Base-by-base conservation (phyloP, 2,113 vertebrate species). In the Chionis minor region DNA sequence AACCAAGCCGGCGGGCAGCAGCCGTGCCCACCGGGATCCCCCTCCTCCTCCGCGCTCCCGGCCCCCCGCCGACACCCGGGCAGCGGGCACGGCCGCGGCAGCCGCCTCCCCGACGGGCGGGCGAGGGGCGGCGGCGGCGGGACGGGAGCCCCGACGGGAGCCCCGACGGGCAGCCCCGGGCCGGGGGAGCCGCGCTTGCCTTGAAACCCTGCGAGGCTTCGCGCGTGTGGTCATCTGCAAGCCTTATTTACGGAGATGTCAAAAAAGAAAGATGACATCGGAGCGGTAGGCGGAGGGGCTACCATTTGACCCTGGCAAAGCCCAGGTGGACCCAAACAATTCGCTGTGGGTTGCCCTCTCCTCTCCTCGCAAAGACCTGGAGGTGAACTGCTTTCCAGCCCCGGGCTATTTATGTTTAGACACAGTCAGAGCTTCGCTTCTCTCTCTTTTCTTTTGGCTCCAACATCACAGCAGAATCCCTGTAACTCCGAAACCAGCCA, bases 311-410 rank as follows among this genome's bases (percentile, higher is more conserved):
- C 71, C 81, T 67, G 79, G 83, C 77, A 82, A 98, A 98, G 95
- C 93, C 97, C 97, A 96, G 94, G 97, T 97, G 98, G 97, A 97
- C 93, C 95, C 95, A 97, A 95, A 92, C 95, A 93, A 52, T 96
- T 95, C 96, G 79, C 72, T 52, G 77, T 81, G 91, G 96, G 97
- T 98, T 98, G 98, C 97, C 62, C 35, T 88, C 26, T 98, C 94
- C 92, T 98, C 98, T 98, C 98, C 92, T 98, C 98, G 98, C 98
- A 93, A 93, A 98, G 98, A 98, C 98, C 98, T 97, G 96, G 97
- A 97, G 97, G 98, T 98, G 99, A 99, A 99, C 98, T 96, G 98
- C 98, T 98, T 97, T 98, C 97, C 96, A 97, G 98, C 98, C 98
- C 73, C 71, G 83, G 97, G 98, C 97, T 99, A 95, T 99, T 98